Conservation (phyloP, 2,888 invertebrate species). For the Drosophila nr. perissopoda region DNA sequence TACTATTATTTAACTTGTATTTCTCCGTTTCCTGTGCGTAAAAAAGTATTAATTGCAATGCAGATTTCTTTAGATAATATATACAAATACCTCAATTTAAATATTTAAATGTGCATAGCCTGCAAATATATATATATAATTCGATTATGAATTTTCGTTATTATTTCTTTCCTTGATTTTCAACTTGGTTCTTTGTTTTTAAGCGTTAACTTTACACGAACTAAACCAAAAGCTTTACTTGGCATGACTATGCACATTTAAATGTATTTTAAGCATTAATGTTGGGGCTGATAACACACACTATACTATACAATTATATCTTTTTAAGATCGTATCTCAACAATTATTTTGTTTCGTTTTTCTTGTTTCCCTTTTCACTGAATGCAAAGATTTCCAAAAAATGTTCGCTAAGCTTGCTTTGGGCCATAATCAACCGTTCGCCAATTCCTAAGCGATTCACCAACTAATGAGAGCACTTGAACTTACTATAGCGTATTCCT, state of each 20-base stretch:
- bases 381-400: neutral
- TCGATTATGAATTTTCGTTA: neutral
- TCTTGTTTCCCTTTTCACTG: neutral
- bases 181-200: neutral
- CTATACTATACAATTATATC: constrained; percentile 1
- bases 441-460: constrained; percentile 11
- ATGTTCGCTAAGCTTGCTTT: constrained; percentile 23
- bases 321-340: constrained; percentile 3
- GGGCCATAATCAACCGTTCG: neutral
- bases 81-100: constrained; percentile 37
- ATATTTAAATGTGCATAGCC: constrained; percentile 52
- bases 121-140: neutral
- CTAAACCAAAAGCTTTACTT: constrained; percentile 18
- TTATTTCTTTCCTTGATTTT: neutral
- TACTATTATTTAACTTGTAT: constrained; percentile 10
- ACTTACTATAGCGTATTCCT: constrained; percentile 35
- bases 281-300: constrained; percentile 9
- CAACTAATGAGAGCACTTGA: constrained; percentile 21
- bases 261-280: constrained; percentile 19
- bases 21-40: constrained; percentile 11
- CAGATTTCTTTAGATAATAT: constrained; percentile 16
- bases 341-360: neutral
- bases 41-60: constrained; percentile 29
- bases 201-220: neutral
- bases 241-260: constrained; percentile 35